A percentile compares a stretch with the other conserved stretches of the same genome.
Evolutionary conservation across 2,888 invertebrate genomes (phyloP).

Genomic region (Hylaea fasciaria): DNA sequence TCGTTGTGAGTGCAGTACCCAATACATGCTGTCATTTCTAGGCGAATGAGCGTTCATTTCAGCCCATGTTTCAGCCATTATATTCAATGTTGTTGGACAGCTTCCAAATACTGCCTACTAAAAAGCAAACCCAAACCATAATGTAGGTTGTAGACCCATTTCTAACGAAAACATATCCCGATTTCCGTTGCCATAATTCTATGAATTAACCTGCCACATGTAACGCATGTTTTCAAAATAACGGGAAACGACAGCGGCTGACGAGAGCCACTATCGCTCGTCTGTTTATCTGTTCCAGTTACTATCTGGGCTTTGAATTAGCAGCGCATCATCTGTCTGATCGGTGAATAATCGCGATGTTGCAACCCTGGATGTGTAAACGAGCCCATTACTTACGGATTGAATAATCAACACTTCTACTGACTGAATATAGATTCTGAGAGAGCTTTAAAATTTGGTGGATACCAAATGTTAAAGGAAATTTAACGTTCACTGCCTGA

Average conservation of each 20-base stretch:
- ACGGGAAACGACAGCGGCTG: conserved; percentile 30
- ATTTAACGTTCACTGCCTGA: conserved; percentile 6
- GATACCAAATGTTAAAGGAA: conserved; percentile 16
- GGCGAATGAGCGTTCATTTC: not conserved
- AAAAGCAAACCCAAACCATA: conserved; percentile 17
- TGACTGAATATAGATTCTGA: conserved; percentile 17
- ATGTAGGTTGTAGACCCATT: conserved; percentile 1
- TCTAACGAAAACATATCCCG: conserved; percentile 25
- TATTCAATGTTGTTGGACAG: conserved; percentile 7
- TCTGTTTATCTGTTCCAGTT: conserved; percentile 52
- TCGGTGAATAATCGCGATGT: conserved; percentile 22
- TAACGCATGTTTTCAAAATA: conserved; percentile 20
- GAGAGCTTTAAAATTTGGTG: conserved; percentile 6
- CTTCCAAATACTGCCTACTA: conserved; percentile 13
- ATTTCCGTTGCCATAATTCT: conserved; percentile 28
- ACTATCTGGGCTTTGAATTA: conserved; percentile 38
- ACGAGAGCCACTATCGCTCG: conserved; percentile 30
- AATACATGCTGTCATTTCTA: conserved; percentile 7
- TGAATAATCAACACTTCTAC: conserved; percentile 24
- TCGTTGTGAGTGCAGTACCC: conserved; percentile 1
- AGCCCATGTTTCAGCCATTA: conserved; percentile 8
- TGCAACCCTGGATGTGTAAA: conserved; percentile 28
- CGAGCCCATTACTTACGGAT: conserved; percentile 16
- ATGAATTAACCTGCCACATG: conserved; percentile 28
- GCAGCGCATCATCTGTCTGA: conserved; percentile 34